Evolutionary conservation across 2,797 vertebrate species (phyloP).

Genomic region (Aplochiton taeniatus): DNA sequence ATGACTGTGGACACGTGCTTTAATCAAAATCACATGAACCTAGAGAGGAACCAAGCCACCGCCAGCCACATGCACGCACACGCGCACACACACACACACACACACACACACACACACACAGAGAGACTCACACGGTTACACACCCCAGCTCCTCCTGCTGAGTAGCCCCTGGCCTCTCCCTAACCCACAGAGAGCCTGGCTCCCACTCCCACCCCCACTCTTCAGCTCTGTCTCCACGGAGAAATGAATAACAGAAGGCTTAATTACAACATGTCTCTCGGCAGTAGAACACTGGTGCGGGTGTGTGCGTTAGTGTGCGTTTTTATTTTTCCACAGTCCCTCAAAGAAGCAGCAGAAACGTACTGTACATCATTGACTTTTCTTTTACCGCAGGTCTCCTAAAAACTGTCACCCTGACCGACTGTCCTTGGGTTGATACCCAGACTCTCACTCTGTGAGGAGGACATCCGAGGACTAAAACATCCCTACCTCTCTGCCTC

Average conservation of each 20-base stretch:
- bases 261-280: constrained; percentile 71
- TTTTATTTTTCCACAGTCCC: neutral
- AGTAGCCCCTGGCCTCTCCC: constrained; percentile 17
- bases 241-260: constrained; percentile 60
- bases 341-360: too few species aligned
- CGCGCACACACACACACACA: neutral
- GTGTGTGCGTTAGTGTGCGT: neutral
- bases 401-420: too few species aligned
- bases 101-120: neutral
- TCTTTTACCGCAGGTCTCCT: too few species aligned
- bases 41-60: too few species aligned
- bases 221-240: constrained; percentile 51
- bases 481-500: too few species aligned
- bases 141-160: constrained; percentile 21
- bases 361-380: too few species aligned
- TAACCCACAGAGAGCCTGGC: constrained; percentile 43
- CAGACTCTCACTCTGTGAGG: too few species aligned
- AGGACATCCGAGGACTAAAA: too few species aligned
- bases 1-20: too few species aligned
- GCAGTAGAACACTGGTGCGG: constrained; percentile 50
- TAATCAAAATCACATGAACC: too few species aligned
- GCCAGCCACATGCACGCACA: too few species aligned
- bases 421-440: too few species aligned
- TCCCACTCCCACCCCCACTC: constrained; percentile 30
- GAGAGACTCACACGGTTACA: neutral